Evolutionary conservation across 2,888 invertebrate genomes (phyloP).

Genomic region (Apamea epomidion): DNA sequence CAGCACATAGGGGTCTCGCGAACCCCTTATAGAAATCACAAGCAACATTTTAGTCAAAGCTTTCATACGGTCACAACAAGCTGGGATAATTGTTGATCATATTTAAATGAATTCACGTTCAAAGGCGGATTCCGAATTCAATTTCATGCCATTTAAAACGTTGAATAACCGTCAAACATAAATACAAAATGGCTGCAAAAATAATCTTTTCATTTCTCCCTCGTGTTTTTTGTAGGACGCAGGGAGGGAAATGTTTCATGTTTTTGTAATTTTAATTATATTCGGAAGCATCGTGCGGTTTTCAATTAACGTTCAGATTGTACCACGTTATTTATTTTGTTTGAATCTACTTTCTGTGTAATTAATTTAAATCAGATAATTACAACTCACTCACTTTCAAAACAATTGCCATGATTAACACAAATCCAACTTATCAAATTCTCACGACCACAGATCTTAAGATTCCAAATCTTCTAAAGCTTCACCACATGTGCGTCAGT

Average conservation of each 20-base stretch:
- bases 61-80: conserved; percentile 12
- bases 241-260: conserved; percentile 36
- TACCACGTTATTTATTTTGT: conserved; percentile 28
- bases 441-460: conserved; percentile 28
- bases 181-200: conserved; percentile 43
- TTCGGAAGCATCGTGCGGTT: conserved; percentile 13
- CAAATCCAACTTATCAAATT: not conserved
- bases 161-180: conserved; percentile 46
- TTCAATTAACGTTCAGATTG: conserved; percentile 34
- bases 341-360: not conserved
- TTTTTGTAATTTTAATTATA: conserved; percentile 51
- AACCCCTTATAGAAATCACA: conserved; percentile 8
- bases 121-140: conserved; percentile 47
- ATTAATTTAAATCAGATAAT: not conserved
- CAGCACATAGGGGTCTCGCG: not conserved
- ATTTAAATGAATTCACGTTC: conserved; percentile 43
- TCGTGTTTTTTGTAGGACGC: conserved; percentile 28
- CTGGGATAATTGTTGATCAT: conserved; percentile 27
- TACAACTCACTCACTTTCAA: not conserved
- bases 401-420: not conserved
- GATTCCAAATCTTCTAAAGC: conserved; percentile 28
- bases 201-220: conserved; percentile 42
- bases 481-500: conserved; percentile 40
- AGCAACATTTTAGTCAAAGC: conserved; percentile 2
- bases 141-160: conserved; percentile 48